Conservation (phyloP, 2,888 invertebrate genomes). For the Oscheius sp. region DNA sequence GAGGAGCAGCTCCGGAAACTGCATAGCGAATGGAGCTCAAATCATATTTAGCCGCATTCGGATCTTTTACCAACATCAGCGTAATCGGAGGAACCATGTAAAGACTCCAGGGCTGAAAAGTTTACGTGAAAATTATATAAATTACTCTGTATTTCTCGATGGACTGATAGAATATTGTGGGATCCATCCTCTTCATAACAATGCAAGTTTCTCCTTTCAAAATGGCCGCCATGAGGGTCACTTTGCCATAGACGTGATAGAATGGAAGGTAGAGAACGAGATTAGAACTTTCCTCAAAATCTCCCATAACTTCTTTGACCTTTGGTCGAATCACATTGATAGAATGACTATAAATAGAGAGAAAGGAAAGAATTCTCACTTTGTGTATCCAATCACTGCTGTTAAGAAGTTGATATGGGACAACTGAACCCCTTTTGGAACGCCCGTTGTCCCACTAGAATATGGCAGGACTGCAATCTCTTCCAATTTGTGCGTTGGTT, state of each 20-base stretch:
- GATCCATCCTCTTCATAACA: not conserved
- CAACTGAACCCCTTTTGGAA: slow-evolving; percentile 61
- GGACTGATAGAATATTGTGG: slow-evolving; percentile 4
- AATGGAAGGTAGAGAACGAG: slow-evolving; percentile 18
- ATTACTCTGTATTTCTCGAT: slow-evolving; percentile 8
- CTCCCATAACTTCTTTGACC: not conserved
- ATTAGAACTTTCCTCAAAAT: not conserved
- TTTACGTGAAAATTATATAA: not conserved
- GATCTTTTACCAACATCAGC: slow-evolving; percentile 79
- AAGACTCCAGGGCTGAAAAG: slow-evolving; percentile 76
- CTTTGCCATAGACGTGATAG: slow-evolving; percentile 24
- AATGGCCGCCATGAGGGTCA: slow-evolving; percentile 4
- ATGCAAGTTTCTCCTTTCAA: slow-evolving; percentile 3
- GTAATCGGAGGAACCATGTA: slow-evolving; percentile 84
- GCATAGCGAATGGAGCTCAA: slow-evolving; percentile 76
- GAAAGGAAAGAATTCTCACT: not conserved
- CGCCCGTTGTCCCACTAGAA: slow-evolving; percentile 76
- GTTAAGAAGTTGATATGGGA: slow-evolving; percentile 44
- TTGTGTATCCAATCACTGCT: slow-evolving; percentile 15
- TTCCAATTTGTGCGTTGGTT: slow-evolving; percentile 12
- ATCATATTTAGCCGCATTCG: slow-evolving; percentile 80
- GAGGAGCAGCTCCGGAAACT: slow-evolving; percentile 58
- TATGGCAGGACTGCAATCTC: slow-evolving; percentile 46
- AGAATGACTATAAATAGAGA: not conserved
- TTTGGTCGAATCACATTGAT: not conserved